These are phyloP conservation scores for Stenurella melanura DNA, from an alignment of 2,888 invertebrate species.

Conservation along the genomic window DNA sequence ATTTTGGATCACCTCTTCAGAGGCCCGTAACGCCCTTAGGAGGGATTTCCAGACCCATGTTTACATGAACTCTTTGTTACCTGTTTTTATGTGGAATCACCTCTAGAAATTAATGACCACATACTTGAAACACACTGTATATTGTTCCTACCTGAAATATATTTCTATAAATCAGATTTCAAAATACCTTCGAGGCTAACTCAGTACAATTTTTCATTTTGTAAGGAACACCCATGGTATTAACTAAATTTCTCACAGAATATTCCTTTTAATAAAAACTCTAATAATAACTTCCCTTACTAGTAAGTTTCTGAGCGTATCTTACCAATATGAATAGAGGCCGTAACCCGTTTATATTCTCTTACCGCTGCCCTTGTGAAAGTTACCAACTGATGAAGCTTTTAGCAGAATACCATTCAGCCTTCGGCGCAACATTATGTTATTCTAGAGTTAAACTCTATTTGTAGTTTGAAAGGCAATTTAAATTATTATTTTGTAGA, in stretches of 20 bases:
- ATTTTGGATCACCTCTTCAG: no score
- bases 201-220: background rate
- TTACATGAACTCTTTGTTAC: no score
- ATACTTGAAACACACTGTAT: no score
- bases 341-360: background rate
- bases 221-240: background rate
- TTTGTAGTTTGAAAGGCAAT: slow-evolving; percentile 2
- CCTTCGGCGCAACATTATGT: background rate
- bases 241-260: background rate
- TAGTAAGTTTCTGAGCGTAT: background rate
- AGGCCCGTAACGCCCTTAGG: no score
- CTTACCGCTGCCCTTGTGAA: background rate
- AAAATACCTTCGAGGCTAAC: background rate
- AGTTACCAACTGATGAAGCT: slow-evolving; percentile 7
- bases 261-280: background rate
- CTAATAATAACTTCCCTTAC: background rate
- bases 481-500: slow-evolving; percentile 1
- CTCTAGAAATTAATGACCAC: no score
- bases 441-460: slow-evolving; percentile 2
- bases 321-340: background rate
- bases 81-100: no score
- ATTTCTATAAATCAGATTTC: no score
- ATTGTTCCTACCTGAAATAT: no score
- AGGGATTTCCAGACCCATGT: no score
- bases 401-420: background rate